These are phyloP conservation scores for Salvelinus alpinus DNA, from an alignment of 2,113 vertebrate species.

Conservation along the genomic window DNA sequence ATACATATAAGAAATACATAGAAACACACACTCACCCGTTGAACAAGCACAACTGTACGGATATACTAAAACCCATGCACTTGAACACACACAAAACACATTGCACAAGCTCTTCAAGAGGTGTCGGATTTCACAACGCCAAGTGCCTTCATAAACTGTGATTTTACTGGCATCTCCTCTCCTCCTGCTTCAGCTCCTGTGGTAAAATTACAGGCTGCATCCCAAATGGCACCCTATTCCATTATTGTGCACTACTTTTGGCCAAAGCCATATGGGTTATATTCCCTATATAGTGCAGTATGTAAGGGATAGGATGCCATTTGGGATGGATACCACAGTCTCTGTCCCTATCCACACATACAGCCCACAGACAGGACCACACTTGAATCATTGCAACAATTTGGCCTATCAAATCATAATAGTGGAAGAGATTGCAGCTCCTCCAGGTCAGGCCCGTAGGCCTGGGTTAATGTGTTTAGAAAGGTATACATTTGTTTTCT, in stretches of 20 bases:
- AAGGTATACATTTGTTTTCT: conserved; percentile 45
- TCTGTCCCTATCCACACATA: conserved; percentile 49
- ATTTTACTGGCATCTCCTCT: conserved; percentile 68
- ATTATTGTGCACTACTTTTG: too few species aligned
- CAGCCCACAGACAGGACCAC: conserved; percentile 60
- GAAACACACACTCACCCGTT: conserved; percentile 8
- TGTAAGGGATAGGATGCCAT: too few species aligned
- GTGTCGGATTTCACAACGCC: conserved; percentile 30
- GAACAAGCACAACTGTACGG: not conserved
- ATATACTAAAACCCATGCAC: not conserved
- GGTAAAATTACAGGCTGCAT: conserved; percentile 53
- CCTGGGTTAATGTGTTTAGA: conserved; percentile 72
- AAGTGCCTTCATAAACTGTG: conserved; percentile 62
- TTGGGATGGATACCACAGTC: not conserved
- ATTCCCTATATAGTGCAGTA: too few species aligned
- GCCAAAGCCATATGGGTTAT: too few species aligned
- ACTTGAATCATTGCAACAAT: conserved; percentile 72
- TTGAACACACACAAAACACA: conserved; percentile 3
- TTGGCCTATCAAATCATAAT: conserved; percentile 74
- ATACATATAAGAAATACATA: too few species aligned
- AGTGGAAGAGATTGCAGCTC: conserved; percentile 64
- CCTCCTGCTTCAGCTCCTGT: conserved; percentile 47
- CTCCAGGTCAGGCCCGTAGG: conserved; percentile 51
- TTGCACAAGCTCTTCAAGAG: conserved; percentile 14
- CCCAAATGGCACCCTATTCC: too few species aligned